Evolutionary conservation across 2,113 vertebrate genomes (phyloP).

Genomic region (Leucosticte australis): DNA sequence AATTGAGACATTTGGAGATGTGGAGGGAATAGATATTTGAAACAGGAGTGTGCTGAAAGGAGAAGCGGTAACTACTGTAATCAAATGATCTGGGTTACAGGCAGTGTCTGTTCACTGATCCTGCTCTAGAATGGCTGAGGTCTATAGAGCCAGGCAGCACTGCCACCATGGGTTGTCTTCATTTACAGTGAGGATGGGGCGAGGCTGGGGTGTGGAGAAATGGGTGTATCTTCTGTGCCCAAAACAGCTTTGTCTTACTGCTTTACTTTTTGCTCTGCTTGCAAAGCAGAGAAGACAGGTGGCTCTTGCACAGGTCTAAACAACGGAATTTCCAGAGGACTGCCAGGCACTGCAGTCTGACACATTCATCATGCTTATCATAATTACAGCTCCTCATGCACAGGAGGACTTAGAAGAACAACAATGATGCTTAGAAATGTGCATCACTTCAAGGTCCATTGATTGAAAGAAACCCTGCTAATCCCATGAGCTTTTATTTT

Average conservation of each 20-base stretch:
- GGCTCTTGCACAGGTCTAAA: neutral
- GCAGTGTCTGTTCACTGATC: neutral
- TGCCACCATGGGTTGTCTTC: neutral
- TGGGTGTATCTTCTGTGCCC: neutral
- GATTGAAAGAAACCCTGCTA: neutral
- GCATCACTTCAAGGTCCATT: neutral
- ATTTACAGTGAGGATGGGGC: neutral
- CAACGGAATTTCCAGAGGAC: neutral
- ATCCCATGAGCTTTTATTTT: neutral
- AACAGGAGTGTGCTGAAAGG: neutral
- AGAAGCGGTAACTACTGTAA: neutral
- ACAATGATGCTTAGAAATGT: neutral
- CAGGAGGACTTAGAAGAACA: neutral
- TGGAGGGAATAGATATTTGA: neutral
- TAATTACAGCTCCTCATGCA: neutral
- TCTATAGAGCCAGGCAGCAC: neutral
- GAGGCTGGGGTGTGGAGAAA: neutral
- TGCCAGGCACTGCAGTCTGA: neutral
- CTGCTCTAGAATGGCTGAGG: neutral
- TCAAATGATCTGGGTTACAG: neutral
- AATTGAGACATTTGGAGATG: slow-evolving; percentile 28
- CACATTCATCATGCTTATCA: neutral
- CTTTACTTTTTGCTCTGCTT: neutral
- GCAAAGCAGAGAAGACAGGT: neutral
- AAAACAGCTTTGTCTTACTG: neutral